Evolutionary conservation across 2,888 invertebrate genomes (phyloP).

Genomic region (Cheilosia vulpina): DNA sequence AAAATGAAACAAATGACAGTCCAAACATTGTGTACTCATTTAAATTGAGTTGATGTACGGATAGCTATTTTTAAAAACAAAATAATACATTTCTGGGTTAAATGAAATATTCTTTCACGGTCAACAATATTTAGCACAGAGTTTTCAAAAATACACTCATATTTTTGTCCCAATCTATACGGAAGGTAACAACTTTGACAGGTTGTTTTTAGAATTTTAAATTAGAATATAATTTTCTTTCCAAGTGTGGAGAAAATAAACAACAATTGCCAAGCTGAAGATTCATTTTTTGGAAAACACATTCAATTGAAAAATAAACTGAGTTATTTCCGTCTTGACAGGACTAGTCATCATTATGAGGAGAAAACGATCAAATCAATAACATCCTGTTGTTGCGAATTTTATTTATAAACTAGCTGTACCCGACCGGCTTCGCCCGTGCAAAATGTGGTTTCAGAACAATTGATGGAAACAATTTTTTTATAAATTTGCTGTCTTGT

Average conservation of each 20-base stretch:
- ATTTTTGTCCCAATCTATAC: not conserved
- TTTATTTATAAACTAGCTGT: slow-evolving; percentile 44
- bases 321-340: slow-evolving; percentile 13
- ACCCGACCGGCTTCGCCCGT: no score
- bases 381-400: slow-evolving; percentile 48
- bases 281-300: not conserved
- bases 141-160: not conserved
- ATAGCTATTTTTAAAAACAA: slow-evolving; percentile 2
- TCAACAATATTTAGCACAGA: not conserved
- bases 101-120: not conserved
- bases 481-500: no score
- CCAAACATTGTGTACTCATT: not conserved
- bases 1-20: no score
- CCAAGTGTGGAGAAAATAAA: not conserved
- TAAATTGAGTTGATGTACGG: slow-evolving; percentile 4
- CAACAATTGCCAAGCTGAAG: not conserved
- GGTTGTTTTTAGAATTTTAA: not conserved
- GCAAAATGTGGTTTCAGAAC: no score
- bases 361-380: slow-evolving; percentile 30
- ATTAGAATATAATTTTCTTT: not conserved
- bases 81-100: not conserved
- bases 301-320: not conserved
- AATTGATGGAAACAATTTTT: no score
- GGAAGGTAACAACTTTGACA: not conserved
- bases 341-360: slow-evolving; percentile 2